Percentiles rank a stretch among this genome's conserved stretches.
Evolutionary conservation across 2,113 vertebrate genomes (phyloP).

Genomic region (Zosterops borbonicus): DNA sequence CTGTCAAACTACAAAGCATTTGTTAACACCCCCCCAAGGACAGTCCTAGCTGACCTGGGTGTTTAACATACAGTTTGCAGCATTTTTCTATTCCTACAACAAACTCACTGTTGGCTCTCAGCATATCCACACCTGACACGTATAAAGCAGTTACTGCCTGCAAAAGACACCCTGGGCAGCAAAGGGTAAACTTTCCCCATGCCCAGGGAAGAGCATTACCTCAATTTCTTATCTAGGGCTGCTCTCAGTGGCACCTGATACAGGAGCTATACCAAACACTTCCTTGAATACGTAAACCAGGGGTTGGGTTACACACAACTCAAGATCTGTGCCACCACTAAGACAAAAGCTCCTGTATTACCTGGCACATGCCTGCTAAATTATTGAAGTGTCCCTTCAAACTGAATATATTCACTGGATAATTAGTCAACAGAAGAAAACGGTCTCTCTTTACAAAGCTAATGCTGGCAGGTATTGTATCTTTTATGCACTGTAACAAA

Average conservation of each 20-base stretch:
- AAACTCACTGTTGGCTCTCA: neutral
- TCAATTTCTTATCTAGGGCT: conserved; percentile 47
- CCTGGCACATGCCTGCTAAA: conserved; percentile 63
- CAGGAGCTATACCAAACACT: conserved; percentile 56
- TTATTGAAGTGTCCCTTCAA: conserved; percentile 58
- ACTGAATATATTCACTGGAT: conserved; percentile 27
- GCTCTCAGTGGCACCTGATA: conserved; percentile 56
- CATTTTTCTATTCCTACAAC: neutral
- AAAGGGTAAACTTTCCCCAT: conserved; percentile 14
- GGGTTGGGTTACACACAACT: conserved; percentile 22
- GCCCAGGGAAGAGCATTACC: neutral
- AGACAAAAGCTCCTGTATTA: conserved; percentile 65
- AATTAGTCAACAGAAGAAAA: conserved; percentile 64
- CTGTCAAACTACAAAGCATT: neutral
- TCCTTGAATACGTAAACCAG: conserved; percentile 56
- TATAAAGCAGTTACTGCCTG: neutral
- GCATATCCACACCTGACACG: fast-evolving
- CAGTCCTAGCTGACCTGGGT: neutral
- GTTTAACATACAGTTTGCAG: neutral
- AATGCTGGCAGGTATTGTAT: neutral
- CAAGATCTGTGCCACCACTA: conserved; percentile 5
- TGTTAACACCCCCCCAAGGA: neutral
- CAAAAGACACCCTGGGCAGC: neutral
- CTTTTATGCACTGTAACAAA: conserved; percentile 9
- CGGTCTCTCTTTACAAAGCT: conserved; percentile 29